A percentile compares a stretch with the other conserved stretches of the same genome.
Conservation (phyloP, 2,113 vertebrate species). For the Parotia lawesii region DNA sequence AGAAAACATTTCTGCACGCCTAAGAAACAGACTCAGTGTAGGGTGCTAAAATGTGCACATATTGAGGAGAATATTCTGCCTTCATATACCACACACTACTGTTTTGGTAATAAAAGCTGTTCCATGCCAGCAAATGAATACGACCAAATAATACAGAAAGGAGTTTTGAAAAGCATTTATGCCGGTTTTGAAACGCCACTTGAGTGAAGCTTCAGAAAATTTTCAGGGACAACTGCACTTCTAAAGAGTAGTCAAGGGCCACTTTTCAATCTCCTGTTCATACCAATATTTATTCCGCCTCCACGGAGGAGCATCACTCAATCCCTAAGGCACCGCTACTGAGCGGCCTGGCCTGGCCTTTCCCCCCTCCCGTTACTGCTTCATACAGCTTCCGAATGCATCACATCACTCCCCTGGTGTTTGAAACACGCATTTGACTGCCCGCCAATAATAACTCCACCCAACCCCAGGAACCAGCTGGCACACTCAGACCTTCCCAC, state of each 20-base stretch:
- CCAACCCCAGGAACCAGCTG: accelerated
- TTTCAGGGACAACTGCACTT: background rate
- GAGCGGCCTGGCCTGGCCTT: no score
- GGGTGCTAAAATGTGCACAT: background rate
- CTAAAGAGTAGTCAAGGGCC: background rate
- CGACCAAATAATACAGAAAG: background rate
- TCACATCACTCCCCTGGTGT: accelerated
- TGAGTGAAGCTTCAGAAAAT: background rate
- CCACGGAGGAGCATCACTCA: background rate
- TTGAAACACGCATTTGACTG: accelerated
- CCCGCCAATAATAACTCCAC: accelerated
- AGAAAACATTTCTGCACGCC: background rate
- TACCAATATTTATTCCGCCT: accelerated
- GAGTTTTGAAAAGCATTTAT: background rate
- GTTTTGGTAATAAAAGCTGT: background rate
- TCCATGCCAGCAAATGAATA: background rate
- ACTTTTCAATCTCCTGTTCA: background rate
- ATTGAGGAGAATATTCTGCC: background rate
- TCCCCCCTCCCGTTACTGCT: no score
- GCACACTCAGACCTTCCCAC: background rate
- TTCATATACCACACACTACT: no score
- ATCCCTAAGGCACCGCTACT: accelerated
- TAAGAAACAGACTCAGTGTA: background rate
- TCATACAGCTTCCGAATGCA: accelerated
- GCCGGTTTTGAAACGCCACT: accelerated